Conservation (phyloP, 2,797 vertebrate genomes). For the Simalia tracyae region DNA sequence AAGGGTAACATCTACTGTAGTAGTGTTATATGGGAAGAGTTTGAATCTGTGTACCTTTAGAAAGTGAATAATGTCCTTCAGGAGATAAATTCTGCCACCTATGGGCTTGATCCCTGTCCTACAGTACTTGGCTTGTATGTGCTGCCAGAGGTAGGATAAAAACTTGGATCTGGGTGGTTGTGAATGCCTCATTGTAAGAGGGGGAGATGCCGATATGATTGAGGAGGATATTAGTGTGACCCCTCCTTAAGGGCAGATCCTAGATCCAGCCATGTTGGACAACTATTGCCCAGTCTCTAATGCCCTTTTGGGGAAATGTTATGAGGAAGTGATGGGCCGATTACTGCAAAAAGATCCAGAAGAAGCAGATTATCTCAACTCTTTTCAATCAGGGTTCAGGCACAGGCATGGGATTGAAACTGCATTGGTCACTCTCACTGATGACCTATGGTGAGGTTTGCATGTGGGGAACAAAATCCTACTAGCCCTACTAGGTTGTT, state of each 20-base stretch:
- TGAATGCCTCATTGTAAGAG: neutral
- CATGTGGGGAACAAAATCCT: no score
- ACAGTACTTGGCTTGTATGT: no score
- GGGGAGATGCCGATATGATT: neutral
- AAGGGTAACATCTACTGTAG: no score
- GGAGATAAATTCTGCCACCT: no score
- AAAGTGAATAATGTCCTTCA: no score
- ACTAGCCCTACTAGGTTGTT: no score
- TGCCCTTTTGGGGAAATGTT: neutral
- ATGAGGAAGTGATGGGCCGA: neutral
- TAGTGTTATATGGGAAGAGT: no score
- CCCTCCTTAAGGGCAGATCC: neutral
- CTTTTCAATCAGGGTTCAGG: neutral
- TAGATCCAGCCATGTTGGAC: neutral
- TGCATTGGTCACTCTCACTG: neutral
- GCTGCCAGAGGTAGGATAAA: no score
- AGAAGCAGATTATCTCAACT: neutral
- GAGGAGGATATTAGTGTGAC: neutral
- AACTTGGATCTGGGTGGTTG: no score
- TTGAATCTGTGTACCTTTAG: no score
- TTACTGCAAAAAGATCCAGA: neutral
- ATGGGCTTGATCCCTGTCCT: no score
- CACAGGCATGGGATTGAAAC: neutral
- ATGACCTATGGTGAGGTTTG: neutral
- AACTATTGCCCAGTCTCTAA: neutral